phyloP scores from a whole-genome alignment of 2,797 vertebrate genomes.

The Melanotaenia parkinsoni region DNA sequence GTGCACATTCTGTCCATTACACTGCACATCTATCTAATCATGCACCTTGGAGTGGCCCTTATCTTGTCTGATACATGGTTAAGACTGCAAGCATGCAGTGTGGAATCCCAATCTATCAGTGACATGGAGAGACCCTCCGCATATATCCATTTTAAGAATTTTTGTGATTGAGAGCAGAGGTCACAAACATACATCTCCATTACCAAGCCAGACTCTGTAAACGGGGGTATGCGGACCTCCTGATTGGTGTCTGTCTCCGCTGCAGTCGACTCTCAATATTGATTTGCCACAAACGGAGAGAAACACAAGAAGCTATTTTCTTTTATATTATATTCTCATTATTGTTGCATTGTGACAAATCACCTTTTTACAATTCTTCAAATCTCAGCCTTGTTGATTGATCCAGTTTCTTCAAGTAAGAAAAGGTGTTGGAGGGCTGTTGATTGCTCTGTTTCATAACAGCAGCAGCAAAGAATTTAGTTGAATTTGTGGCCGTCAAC shows the following conservation, averaged over 20 bases:
- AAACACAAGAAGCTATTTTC: conserved; percentile 76
- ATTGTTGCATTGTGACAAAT: conserved; percentile 71
- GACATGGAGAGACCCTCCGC: conserved; percentile 64
- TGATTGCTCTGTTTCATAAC: conserved; percentile 35
- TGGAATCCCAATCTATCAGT: conserved; percentile 61
- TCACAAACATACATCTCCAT: conserved; percentile 63
- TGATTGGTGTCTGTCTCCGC: conserved; percentile 64
- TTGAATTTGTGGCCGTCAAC: conserved; percentile 31
- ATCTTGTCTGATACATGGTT: conserved; percentile 67
- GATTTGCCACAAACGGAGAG: conserved; percentile 65
- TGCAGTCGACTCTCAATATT: conserved; percentile 61
- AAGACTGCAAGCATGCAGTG: conserved; percentile 49
- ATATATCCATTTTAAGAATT: conserved; percentile 51
- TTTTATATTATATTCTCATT: conserved; percentile 76
- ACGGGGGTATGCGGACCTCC: conserved; percentile 17
- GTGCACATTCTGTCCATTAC: conserved; percentile 52
- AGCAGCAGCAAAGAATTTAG: conserved; percentile 26
- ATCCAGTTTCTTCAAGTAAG: conserved; percentile 54
- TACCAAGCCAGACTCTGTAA: conserved; percentile 56
- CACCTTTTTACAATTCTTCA: conserved; percentile 47
- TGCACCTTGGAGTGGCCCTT: conserved; percentile 66
- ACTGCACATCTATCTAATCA: conserved; percentile 66
- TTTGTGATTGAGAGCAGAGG: conserved; percentile 82
- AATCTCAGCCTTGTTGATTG: conserved; percentile 52
- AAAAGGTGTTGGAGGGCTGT: conserved; percentile 30